Evolutionary conservation across 2,797 vertebrate species (phyloP).

Genomic region (Sebastes kiyomatsui): DNA sequence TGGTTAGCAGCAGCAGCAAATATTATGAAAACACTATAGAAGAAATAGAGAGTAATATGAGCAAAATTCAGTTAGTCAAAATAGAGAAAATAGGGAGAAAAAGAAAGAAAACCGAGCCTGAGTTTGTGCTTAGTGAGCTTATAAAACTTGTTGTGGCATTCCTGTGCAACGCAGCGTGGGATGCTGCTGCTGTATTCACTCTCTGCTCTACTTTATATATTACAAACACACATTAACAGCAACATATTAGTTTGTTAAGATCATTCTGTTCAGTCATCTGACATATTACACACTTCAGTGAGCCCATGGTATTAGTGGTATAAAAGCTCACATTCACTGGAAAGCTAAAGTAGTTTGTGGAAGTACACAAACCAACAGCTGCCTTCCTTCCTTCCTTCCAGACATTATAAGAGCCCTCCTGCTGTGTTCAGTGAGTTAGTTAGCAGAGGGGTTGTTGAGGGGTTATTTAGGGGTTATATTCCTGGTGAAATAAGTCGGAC

Average conservation of each 20-base stretch:
- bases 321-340: background rate
- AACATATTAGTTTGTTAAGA: background rate
- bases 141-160: conserved; percentile 17
- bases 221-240: background rate
- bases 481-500: conserved; percentile 34
- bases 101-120: background rate
- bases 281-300: accelerated
- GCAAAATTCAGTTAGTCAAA: too few relatives aligned
- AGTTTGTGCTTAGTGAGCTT: background rate
- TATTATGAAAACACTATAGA: accelerated
- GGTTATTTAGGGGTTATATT: conserved; percentile 6
- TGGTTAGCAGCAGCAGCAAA: background rate
- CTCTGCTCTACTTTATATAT: too few relatives aligned
- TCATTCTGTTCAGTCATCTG: background rate
- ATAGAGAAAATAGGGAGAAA: background rate
- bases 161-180: conserved; percentile 43
- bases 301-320: too few relatives aligned
- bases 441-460: too few relatives aligned
- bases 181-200: conserved; percentile 18
- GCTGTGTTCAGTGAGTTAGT: background rate
- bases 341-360: background rate
- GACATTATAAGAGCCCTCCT: background rate
- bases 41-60: accelerated
- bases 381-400: accelerated
- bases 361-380: background rate